Base-by-base conservation (phyloP, 2,113 vertebrate species). In the Pachyramphus minor region DNA sequence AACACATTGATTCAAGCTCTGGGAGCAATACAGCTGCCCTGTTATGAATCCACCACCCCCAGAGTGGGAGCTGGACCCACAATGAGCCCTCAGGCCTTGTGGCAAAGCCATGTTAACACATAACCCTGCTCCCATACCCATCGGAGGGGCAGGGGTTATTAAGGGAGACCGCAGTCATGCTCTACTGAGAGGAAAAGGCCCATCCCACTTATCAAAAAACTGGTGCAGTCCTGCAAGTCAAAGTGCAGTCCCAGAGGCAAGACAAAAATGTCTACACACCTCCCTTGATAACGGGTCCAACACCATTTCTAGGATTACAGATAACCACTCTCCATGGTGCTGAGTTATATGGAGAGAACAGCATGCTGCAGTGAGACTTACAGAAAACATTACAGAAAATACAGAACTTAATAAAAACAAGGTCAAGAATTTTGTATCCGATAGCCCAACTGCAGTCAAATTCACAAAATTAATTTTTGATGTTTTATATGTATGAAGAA, bases 261-360 rank as follows among this genome's bases (percentile, higher is more conserved):
- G 24, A 17, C 14, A 52, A 63, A 67, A 64, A 14, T 19, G 1
- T 35, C 78, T 58, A 4, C 7, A 27, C 14, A 25, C 15, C 7
- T 14, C 39, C 23, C 27, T 68, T 0, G 0, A 6, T 21, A 21
- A 42, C 2, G 30, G 11, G 7, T n/a, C 21, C 72, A 62, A 17
- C 10, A 25, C 5, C 2, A 23, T 47, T 75, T 55, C 17, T 41
- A 56, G 53, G 37, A 47, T 50, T 24, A 50, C 21, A 25, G 10
- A 31, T 10, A 21, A 25, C 12, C 47, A 15, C 27, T 44, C 9
- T 52, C 31, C 3, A 0, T 35, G 49, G 47, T 5, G 4, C 41
- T 72, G 74, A 89, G 15, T 7, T 53, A 45, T 2, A 8, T 12
- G 28, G 30, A 1, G 5, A 30, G 6, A 67, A 21, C 7, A 31